Conservation (phyloP, 2,113 vertebrate genomes). For the Alaudala cheleensis region DNA sequence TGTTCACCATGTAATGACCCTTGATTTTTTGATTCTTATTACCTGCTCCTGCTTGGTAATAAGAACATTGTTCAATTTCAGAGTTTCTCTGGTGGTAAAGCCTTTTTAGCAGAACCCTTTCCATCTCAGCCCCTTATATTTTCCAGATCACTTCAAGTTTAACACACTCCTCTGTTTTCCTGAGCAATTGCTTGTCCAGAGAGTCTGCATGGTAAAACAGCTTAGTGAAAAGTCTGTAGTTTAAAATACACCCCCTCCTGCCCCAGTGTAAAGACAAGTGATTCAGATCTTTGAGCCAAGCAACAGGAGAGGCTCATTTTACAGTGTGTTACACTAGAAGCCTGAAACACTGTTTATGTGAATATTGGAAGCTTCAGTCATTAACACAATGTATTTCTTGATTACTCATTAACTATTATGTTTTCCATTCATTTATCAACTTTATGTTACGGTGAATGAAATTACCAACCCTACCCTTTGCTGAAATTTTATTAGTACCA, state of each 20-base stretch:
- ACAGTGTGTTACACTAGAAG: background rate
- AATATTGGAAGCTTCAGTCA: background rate
- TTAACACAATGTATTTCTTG: background rate
- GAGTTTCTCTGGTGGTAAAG: background rate
- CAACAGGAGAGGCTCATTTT: background rate
- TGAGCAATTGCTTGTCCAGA: background rate
- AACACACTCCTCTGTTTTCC: background rate
- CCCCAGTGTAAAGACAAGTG: background rate
- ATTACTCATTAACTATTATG: background rate
- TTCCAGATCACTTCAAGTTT: background rate
- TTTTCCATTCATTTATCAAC: background rate
- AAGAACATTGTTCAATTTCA: background rate
- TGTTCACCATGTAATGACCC: background rate
- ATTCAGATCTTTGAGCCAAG: background rate
- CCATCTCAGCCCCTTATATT: background rate
- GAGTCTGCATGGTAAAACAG: background rate
- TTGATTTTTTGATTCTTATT: background rate
- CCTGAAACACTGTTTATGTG: background rate
- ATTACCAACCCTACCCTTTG: background rate
- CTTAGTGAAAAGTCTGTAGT: background rate
- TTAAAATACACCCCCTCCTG: accelerated
- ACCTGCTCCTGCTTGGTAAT: background rate
- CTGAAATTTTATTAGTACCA: background rate
- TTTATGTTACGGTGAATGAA: background rate
- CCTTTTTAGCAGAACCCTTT: background rate